Base-by-base conservation (phyloP, 2,888 invertebrate species). In the Tenodera sinensis region DNA sequence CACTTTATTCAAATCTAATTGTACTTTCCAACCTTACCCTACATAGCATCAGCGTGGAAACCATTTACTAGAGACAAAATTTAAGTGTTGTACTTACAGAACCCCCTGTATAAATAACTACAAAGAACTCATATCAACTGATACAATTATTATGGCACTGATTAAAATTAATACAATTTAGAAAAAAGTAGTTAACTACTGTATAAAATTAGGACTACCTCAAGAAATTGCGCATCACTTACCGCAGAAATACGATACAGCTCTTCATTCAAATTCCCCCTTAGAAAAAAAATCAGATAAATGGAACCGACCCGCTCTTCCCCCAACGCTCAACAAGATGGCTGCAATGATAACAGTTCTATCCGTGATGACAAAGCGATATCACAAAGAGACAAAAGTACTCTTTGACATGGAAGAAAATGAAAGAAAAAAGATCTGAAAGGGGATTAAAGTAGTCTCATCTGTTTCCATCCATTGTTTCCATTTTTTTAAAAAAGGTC, bases 331-430 rank as follows among this genome's bases (percentile, higher is more conserved):
- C 54, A 71, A 71, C 54, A 71, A 71, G 54, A 71, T 71, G 54
- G 28, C 28, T 8, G 54, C 86, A 28, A 71, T 86, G 86, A 86
- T 86, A 86, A 86, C 86, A 86, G 27, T 81, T 15, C 14, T 30
- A 81, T n/a, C 81, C 87, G 71, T 34, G 87, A 30, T 6, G 81
- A 86, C 86, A 30, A 15, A 81, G 54, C 27, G 86, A 30, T 86
- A 83, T 27, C 27, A 87, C 87, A 82, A 34, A 82, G 83, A 83
- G 87, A 87, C 87, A 87, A 87, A 87, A 34, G 83, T 71, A 71
- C 54, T 25, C 54, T 71, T 71, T 71, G 54, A 71, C 54, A 71
- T 71, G 54, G 54, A 71, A 71, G 54, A 71, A 71, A 71, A 71
- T 71, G 54, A 71, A 71, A 71, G 54, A 71, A 71, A 71, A 71